Evolutionary conservation across 1,140 invertebrate genomes (phyloP), one percentile per base, ranked within the genome.

Genomic region (Caenorhabditis latens): DNA sequence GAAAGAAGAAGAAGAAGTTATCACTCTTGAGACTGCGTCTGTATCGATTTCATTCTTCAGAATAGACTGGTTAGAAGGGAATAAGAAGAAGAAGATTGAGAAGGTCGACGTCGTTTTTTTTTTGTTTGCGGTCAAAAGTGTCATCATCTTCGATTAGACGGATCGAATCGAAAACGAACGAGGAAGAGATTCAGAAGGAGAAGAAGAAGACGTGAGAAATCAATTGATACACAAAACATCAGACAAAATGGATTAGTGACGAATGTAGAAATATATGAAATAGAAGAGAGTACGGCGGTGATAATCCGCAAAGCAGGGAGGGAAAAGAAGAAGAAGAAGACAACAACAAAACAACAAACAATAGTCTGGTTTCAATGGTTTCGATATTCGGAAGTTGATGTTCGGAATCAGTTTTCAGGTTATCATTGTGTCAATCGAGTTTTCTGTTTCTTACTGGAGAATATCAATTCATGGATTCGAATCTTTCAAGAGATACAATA

Each of bases 161-260:
- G 71, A 79, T 53, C 43, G 71, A 79, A 53, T 53, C 32, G 32
- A 32, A 32, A 32, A 32, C 32, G 32, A 32, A 79, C 32, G 32
- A 79, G 7, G 8, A 79, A 24, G 43, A 11, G 24, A 24, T 42
- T 6, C 11, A 16, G 32, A 67, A 40, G 40, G 32, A 67, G 32
- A 79, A 42, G 19, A 11, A 21, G n/a, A 50, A 32, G 53, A 50
- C n/a, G n/a, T 11, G 14, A 79, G n/a, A 79, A 79, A 50, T 71
- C 65, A 79, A 79, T 50, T 79, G 14, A 50, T 5, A 71, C 1
- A 48, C 13, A 71, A 71, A 71, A 71, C 71, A 50, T 79, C 71
- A 50, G 21, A 79, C 71, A 79, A 79, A 79, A 79, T 40, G 71
- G 71, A 79, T 79, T 79, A 79, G 40, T 79, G 71, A 79, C 71